Conservation (phyloP, 2,888 invertebrate genomes). For the Tortricodes alternella region DNA sequence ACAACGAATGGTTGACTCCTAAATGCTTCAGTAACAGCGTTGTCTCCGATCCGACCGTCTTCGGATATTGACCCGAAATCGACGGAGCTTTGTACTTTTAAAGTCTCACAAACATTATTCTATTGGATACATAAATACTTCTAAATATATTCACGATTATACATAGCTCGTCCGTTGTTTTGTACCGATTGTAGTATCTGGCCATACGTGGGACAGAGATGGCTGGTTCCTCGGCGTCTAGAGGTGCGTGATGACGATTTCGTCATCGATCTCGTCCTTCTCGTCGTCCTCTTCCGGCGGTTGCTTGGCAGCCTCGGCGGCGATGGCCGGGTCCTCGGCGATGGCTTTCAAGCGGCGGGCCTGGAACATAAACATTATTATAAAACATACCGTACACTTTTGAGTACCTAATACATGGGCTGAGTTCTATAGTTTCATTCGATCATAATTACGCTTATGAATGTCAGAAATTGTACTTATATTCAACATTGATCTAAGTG, state of each 20-base stretch:
- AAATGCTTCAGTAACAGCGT: background rate
- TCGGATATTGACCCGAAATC: background rate
- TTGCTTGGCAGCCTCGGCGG: conserved; percentile 85
- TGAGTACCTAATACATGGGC: no score
- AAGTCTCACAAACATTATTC: conserved; percentile 51
- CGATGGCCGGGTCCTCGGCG: conserved; percentile 85
- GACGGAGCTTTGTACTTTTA: conserved; percentile 56
- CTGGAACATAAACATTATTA: conserved; percentile 51
- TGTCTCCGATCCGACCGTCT: background rate
- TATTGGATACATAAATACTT: conserved; percentile 61
- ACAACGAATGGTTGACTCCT: background rate
- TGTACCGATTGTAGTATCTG: conserved; percentile 38
- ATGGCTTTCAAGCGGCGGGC: conserved; percentile 88
- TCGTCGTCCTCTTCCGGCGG: conserved; percentile 92
- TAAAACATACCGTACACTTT: background rate
- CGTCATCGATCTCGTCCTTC: conserved; percentile 93
- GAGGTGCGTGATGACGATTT: conserved; percentile 93
- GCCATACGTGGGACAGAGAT: conserved; percentile 34
- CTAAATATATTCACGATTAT: conserved; percentile 59
- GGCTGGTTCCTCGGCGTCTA: conserved; percentile 60
- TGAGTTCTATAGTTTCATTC: no score
- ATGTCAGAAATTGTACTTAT: no score
- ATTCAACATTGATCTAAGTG: no score
- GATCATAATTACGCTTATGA: no score
- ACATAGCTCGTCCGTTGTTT: conserved; percentile 38